A percentile compares a stretch with the other conserved stretches of the same genome.
Evolutionary conservation across 2,113 vertebrate genomes (phyloP).

Genomic region (Paramisgurnus dabryanus): DNA sequence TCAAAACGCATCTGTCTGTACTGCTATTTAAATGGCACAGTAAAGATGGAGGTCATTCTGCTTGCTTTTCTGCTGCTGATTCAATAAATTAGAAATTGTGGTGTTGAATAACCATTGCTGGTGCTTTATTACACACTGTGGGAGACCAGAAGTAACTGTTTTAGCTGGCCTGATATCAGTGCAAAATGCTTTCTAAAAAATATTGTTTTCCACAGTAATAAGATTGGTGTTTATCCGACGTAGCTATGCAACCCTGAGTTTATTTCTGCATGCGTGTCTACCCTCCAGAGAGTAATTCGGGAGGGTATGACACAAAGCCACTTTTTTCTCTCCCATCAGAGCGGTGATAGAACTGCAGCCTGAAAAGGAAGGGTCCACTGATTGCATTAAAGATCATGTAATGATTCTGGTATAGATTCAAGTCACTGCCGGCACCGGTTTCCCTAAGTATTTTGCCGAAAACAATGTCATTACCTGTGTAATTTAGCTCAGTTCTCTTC

Average conservation of each 20-base stretch:
- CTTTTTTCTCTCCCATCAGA: conserved; percentile 23
- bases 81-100: not conserved
- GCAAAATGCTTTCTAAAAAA: conserved; percentile 36
- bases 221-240: conserved; percentile 66
- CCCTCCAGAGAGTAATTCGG: conserved; percentile 62
- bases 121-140: not conserved
- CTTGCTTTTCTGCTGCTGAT: not conserved
- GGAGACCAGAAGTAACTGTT: conserved; percentile 26
- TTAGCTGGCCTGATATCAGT: conserved; percentile 21
- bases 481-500: conserved; percentile 43
- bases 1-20: not conserved
- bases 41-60: not conserved
- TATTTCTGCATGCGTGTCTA: conserved; percentile 79
- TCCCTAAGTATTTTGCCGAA: conserved; percentile 24
- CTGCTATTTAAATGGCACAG: not conserved
- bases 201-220: conserved; percentile 61
- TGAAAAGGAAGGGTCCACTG: conserved; percentile 31
- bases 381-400: conserved; percentile 52
- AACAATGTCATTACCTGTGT: conserved; percentile 50
- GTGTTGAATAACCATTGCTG: not conserved
- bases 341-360: conserved; percentile 39
- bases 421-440: conserved; percentile 29
- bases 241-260: conserved; percentile 68
- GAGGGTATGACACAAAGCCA: conserved; percentile 52
- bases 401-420: conserved; percentile 46